A percentile compares a stretch with the other conserved stretches of the same genome.
These are phyloP conservation scores for Hofmannophila pseudospretella DNA, from an alignment of 2,888 invertebrate species.

Conservation along the genomic window DNA sequence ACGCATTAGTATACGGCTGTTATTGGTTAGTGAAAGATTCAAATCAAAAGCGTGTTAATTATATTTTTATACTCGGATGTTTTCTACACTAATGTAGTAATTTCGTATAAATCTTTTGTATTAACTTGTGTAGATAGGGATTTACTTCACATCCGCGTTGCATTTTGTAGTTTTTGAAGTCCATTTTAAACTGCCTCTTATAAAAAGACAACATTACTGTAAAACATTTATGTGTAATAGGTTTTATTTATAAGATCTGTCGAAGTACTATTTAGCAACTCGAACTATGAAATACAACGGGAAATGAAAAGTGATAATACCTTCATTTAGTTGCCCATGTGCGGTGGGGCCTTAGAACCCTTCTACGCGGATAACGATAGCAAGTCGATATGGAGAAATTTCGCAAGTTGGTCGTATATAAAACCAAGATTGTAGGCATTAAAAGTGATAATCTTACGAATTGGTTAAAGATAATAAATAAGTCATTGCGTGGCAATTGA, in stretches of 20 bases:
- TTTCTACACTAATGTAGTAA: conserved; percentile 71
- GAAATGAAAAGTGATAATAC: conserved; percentile 42
- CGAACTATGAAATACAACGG: conserved; percentile 48
- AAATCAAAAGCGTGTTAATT: conserved; percentile 69
- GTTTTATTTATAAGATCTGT: too few species aligned
- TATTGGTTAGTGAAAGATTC: conserved; percentile 74
- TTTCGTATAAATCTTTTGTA: conserved; percentile 60
- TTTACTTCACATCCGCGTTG: conserved; percentile 47
- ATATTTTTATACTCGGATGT: conserved; percentile 77
- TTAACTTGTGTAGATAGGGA: conserved; percentile 53
- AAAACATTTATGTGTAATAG: too few species aligned
- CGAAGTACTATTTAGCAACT: too few species aligned
- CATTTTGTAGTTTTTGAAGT: conserved; percentile 49
- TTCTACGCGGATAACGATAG: background rate
- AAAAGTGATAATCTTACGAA: conserved; percentile 69
- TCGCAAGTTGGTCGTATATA: conserved; percentile 7
- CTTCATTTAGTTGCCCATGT: conserved; percentile 16
- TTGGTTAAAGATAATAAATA: conserved; percentile 70
- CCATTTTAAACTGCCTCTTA: conserved; percentile 13
- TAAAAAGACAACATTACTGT: background rate
- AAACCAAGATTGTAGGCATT: conserved; percentile 27
- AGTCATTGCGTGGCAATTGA: conserved; percentile 72
- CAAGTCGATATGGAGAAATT: background rate
- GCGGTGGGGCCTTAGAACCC: background rate
- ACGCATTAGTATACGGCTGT: conserved; percentile 76